Percentiles rank a stretch among this genome's conserved stretches.
Evolutionary conservation across 2,113 vertebrate species (phyloP).

Genomic region (Cavia porcellus): DNA sequence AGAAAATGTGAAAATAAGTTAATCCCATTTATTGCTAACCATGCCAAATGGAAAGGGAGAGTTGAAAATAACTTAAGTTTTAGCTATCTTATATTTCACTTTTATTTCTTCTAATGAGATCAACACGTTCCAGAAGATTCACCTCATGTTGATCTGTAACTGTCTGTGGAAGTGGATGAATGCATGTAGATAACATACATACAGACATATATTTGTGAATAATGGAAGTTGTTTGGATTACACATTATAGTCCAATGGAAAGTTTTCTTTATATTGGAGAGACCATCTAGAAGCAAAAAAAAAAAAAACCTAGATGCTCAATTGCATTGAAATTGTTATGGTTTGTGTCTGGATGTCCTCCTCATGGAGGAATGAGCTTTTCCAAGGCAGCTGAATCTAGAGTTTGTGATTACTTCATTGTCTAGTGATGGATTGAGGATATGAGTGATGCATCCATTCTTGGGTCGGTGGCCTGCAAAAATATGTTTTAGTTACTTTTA

Average conservation of each 20-base stretch:
- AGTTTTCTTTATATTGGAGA: background rate
- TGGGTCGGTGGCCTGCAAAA: background rate
- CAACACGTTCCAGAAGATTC: background rate
- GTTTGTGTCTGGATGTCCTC: background rate
- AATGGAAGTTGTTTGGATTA: background rate
- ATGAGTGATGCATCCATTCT: background rate
- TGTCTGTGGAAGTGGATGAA: background rate
- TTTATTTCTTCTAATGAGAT: slow-evolving; percentile 22
- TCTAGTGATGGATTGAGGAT: background rate
- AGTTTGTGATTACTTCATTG: background rate
- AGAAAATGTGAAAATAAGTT: slow-evolving; percentile 29
- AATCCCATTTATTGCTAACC: slow-evolving; percentile 21
- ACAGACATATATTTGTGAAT: background rate
- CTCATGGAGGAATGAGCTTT: background rate
- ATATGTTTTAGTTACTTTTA: too few relatives aligned
- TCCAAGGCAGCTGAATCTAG: background rate
- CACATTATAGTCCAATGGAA: background rate
- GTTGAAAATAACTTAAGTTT: background rate
- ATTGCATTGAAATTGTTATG: background rate
- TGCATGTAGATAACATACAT: background rate
- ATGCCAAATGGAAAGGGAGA: background rate
- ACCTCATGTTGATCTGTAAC: background rate
- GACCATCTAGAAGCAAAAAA: background rate
- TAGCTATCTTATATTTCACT: background rate
- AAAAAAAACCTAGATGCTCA: background rate